Base-by-base conservation (phyloP, 2,113 vertebrate species). In the Eidolon helvum region DNA sequence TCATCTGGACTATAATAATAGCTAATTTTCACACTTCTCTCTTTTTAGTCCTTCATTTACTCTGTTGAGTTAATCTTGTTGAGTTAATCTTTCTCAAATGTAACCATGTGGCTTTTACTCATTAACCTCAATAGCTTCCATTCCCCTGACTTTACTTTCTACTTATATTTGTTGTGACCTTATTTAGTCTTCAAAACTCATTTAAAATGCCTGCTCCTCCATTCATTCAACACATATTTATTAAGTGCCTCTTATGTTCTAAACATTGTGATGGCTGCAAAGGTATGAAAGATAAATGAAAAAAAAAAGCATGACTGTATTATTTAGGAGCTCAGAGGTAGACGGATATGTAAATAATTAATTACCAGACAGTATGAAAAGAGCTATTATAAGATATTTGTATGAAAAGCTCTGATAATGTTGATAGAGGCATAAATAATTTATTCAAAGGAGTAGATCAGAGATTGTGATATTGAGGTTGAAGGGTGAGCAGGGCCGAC, bases 141-240 rank as follows among this genome's bases (percentile, higher is more conserved):
- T 33, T 19, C 7, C n/a, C 16, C 18, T 19, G 2, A 2, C 11
- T 43, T 35, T 57, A 12, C 2, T 6, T 90, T 35, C 59, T 82
- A 4, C 40, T 89, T 72, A 75, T 0, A 21, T 55, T 48, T 35
- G 0, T 24, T 87, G 18, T 82, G 30, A 26, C 53, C 55, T 91
- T 33, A 40, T 75, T 50, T 90, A 57, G 61, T n/a, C 35, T 71
- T 45, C 48, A 72, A 26, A 82, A 18, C 28, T 35, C 33, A 14
- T 45, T 87, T 38, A 45, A 90, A 61, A 28, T 9, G 28, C 14
- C 26, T 45, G 7, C 22, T 66, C 33, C 85, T 83, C 45, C 14
- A 33, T 55, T 94, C 86, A 68, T 87, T 95, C 72, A 79, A 19
- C 78, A 89, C 26, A 1, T 66, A 14, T 30, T 94, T 93, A 93